A percentile compares a stretch with the other conserved stretches of the same genome.
These are phyloP conservation scores for Tetramorium simillimum DNA, from an alignment of 1,140 invertebrate species.

Conservation along the genomic window DNA sequence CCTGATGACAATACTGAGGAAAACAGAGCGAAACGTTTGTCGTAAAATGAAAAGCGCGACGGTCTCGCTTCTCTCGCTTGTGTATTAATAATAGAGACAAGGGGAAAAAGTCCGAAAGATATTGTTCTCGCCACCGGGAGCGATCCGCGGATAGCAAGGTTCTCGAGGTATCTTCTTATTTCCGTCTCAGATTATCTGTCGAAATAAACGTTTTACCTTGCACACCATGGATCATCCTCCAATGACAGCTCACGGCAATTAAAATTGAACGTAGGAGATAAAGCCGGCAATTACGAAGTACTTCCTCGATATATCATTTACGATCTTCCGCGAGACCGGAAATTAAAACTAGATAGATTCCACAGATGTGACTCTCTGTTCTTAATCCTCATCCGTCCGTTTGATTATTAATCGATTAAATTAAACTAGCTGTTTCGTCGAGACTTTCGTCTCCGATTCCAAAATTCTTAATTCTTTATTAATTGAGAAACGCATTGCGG, in stretches of 20 bases:
- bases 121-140: not conserved
- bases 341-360: conserved; percentile 25
- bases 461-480: not conserved
- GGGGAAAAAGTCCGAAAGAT: conserved; percentile 1
- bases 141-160: not conserved
- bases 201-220: conserved; percentile 65
- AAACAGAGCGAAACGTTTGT: conserved; percentile 41
- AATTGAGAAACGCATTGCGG: not conserved
- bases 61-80: conserved; percentile 19
- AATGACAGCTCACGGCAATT: conserved; percentile 37
- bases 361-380: conserved; percentile 13
- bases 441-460: not conserved
- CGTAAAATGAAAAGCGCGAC: conserved; percentile 38
- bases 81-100: conserved; percentile 67
- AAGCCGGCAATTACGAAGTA: conserved; percentile 40
- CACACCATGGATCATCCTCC: conserved; percentile 57
- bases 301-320: conserved; percentile 41
- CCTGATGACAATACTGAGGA: conserved; percentile 60
- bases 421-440: not conserved
- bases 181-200: conserved; percentile 62
- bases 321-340: conserved; percentile 10
- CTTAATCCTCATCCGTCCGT: not conserved
- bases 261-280: conserved; percentile 44
- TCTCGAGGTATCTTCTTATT: conserved; percentile 58
- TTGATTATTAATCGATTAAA: not conserved